These are phyloP conservation scores for Nyleta sp. DNA, from an alignment of 2,888 invertebrate genomes.

Conservation along the genomic window DNA sequence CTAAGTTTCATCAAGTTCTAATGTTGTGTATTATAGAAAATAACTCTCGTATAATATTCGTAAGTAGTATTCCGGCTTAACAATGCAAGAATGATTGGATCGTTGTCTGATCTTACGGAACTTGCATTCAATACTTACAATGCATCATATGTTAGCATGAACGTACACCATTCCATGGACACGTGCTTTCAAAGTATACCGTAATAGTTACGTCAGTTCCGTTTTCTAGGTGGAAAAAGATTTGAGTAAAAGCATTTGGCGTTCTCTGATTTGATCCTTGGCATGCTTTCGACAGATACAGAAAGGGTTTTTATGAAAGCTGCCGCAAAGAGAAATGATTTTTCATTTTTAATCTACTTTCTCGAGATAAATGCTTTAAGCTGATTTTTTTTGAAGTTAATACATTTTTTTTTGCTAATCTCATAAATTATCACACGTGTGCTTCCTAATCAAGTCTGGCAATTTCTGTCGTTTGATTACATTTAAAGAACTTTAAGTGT, in stretches of 20 bases:
- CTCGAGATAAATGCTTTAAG: slow-evolving; percentile 30
- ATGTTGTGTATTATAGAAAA: too few species aligned
- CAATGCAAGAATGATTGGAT: slow-evolving; percentile 79
- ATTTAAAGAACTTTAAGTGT: too few species aligned
- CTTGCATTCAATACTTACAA: slow-evolving; percentile 75
- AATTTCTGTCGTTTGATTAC: too few species aligned
- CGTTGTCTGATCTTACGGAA: slow-evolving; percentile 72
- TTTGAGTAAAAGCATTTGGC: slow-evolving; percentile 56
- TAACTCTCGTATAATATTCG: too few species aligned
- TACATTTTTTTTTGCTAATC: slow-evolving; percentile 1
- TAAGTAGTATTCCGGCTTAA: slow-evolving; percentile 69
- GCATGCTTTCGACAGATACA: slow-evolving; percentile 54
- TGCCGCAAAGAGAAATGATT: slow-evolving; percentile 40
- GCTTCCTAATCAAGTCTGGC: neutral
- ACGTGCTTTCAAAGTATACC: slow-evolving; percentile 66
- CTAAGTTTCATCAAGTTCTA: too few species aligned
- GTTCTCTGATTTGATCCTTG: slow-evolving; percentile 44
- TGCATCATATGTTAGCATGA: slow-evolving; percentile 70
- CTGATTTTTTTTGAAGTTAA: neutral
- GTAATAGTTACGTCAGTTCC: slow-evolving; percentile 70
- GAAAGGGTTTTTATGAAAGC: slow-evolving; percentile 48
- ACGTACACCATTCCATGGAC: slow-evolving; percentile 67
- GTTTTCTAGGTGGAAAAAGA: slow-evolving; percentile 50
- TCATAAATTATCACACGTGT: neutral
- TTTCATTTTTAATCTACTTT: slow-evolving; percentile 39